Conservation (phyloP, 2,888 invertebrate species). For the Brenthis ino region DNA sequence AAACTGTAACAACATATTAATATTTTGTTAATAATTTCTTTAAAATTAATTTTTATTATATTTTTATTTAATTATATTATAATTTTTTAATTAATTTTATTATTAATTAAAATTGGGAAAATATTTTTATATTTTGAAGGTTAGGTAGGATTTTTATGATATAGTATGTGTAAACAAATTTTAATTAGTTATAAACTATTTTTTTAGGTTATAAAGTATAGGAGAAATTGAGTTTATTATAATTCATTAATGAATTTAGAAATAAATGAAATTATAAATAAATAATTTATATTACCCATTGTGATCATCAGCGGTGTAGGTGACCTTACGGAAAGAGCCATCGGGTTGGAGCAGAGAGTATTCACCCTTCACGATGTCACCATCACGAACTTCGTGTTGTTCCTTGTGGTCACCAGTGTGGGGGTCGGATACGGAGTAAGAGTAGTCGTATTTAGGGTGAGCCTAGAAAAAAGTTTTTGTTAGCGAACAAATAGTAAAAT, state of each 20-base stretch:
- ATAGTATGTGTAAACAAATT: too few relatives aligned
- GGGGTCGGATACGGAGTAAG: conserved; percentile 77
- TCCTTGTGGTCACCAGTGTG: conserved; percentile 80
- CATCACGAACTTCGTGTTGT: conserved; percentile 74
- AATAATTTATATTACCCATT: conserved; percentile 60
- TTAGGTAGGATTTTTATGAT: too few relatives aligned
- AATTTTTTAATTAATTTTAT: too few relatives aligned
- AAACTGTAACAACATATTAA: conserved; percentile 60
- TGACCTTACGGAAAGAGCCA: conserved; percentile 78
- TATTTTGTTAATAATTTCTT: background rate
- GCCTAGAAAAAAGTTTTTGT: conserved; percentile 53
- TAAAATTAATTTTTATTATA: too few relatives aligned
- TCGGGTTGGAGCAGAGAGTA: conserved; percentile 78
- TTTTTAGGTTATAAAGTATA: too few relatives aligned
- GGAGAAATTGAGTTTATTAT: too few relatives aligned
- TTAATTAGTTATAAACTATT: too few relatives aligned
- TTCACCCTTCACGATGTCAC: conserved; percentile 76
- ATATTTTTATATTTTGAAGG: too few relatives aligned
- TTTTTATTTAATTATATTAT: too few relatives aligned
- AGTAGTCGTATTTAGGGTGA: conserved; percentile 78
- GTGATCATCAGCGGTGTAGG: conserved; percentile 78
- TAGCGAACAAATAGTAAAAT: conserved; percentile 1
- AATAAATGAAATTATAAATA: too few relatives aligned
- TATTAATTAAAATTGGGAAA: background rate
- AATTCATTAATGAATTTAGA: too few relatives aligned